Conservation (phyloP, 1,140 invertebrate genomes). For the Sinonovacula constricta region DNA sequence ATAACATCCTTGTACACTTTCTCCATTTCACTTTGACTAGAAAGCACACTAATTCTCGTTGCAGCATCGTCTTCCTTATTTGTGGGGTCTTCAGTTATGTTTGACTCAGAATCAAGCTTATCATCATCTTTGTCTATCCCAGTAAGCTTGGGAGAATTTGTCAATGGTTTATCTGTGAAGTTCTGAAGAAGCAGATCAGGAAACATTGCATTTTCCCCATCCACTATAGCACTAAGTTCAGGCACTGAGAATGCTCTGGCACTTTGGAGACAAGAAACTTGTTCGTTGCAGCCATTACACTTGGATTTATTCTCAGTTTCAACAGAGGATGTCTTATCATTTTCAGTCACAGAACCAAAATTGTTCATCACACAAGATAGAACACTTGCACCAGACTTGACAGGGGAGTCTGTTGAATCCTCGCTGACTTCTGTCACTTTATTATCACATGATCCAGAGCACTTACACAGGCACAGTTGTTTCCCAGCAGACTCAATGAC, state of each 20-base stretch:
- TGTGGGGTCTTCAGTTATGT: background rate
- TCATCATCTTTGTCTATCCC: background rate
- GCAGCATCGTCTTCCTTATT: background rate
- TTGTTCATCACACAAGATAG: no score
- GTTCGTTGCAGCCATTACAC: no score
- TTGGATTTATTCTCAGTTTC: no score
- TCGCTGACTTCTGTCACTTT: background rate
- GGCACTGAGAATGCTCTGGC: constrained; percentile 1
- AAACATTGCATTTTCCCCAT: constrained; percentile 71
- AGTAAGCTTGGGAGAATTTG: background rate
- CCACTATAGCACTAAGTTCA: constrained; percentile 54
- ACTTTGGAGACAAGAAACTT: background rate
- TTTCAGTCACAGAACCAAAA: background rate
- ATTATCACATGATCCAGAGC: background rate
- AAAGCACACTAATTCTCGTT: background rate
- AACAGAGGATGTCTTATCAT: no score
- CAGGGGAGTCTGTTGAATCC: no score
- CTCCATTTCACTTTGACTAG: constrained; percentile 43
- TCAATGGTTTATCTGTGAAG: background rate
- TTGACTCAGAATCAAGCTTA: background rate
- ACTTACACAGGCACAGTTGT: background rate
- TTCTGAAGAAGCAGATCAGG: constrained; percentile 58
- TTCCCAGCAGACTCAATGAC: no score
- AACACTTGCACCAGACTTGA: no score
- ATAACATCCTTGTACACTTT: constrained; percentile 73